Evolutionary conservation across 2,888 invertebrate genomes (phyloP).

Genomic region (Dryobota labecula): DNA sequence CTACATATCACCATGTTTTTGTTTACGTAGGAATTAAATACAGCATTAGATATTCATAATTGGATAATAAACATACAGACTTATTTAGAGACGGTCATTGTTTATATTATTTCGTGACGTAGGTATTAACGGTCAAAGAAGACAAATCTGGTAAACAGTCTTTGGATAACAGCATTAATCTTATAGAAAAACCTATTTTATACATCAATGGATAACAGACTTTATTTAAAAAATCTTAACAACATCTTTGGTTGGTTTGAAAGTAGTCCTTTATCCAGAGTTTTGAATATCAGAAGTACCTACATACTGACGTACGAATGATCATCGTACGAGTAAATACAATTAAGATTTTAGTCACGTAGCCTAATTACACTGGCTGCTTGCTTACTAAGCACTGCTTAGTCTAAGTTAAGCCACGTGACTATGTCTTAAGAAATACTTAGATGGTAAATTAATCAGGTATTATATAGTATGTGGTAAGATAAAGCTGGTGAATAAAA

Average conservation of each 20-base stretch:
- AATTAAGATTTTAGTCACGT: conserved; percentile 45
- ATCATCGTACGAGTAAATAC: conserved; percentile 1
- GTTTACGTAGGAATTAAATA: neutral
- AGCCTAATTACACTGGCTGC: too few species aligned
- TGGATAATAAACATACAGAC: neutral
- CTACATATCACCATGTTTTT: neutral
- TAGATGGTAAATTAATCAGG: conserved; percentile 15
- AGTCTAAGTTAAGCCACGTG: conserved; percentile 2
- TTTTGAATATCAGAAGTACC: neutral
- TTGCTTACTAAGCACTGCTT: neutral
- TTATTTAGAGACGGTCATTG: neutral
- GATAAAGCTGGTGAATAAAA: conserved; percentile 3
- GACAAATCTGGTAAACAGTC: conserved; percentile 19
- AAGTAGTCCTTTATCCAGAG: neutral
- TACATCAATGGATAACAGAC: too few species aligned
- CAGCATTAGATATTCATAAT: neutral
- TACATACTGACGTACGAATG: neutral
- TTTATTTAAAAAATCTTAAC: conserved; percentile 15
- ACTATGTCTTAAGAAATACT: neutral
- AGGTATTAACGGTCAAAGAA: conserved; percentile 37
- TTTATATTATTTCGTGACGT: conserved; percentile 31
- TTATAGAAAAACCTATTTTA: too few species aligned
- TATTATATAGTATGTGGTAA: conserved; percentile 2
- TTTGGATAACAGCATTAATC: too few species aligned
- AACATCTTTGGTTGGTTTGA: conserved; percentile 4